Conservation (phyloP, 2,797 vertebrate species). For the Peromyscus aztecus region DNA sequence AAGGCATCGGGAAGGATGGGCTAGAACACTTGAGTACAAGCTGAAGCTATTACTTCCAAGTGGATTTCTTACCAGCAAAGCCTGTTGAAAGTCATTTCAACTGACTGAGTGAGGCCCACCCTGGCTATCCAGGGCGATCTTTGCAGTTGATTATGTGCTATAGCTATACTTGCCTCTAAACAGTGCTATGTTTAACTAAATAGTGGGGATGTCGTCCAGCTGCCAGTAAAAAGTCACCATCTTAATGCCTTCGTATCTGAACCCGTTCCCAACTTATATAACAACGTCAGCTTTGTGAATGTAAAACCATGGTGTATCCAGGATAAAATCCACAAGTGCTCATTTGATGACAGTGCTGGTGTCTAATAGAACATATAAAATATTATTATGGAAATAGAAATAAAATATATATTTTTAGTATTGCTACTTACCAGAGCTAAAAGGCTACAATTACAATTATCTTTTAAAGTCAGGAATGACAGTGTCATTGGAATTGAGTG, state of each 20-base stretch:
- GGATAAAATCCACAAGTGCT: neutral
- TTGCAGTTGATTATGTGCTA: neutral
- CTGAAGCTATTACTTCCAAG: neutral
- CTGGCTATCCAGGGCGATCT: neutral
- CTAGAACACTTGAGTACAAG: neutral
- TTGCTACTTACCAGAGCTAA: slow-evolving; percentile 14
- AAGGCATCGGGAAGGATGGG: neutral
- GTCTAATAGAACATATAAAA: neutral
- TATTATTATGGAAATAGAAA: slow-evolving; percentile 20
- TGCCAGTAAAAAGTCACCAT: neutral
- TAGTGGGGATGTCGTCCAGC: neutral
- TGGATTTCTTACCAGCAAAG: neutral
- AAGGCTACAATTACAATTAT: neutral
- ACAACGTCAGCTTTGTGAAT: neutral
- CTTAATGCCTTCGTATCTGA: slow-evolving; percentile 17
- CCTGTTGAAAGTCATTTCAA: neutral
- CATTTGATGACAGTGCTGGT: neutral
- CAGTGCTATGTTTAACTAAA: slow-evolving; percentile 16
- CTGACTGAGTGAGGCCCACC: neutral
- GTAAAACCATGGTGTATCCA: neutral
- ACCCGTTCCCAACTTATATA: neutral
- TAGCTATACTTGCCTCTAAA: neutral
- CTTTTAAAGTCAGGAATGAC: neutral
- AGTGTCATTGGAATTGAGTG: neutral
- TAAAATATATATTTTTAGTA: neutral